Evolutionary conservation across 2,797 vertebrate genomes (phyloP), one percentile per base, ranked within the genome.

Genomic region (Rhinella marina): DNA sequence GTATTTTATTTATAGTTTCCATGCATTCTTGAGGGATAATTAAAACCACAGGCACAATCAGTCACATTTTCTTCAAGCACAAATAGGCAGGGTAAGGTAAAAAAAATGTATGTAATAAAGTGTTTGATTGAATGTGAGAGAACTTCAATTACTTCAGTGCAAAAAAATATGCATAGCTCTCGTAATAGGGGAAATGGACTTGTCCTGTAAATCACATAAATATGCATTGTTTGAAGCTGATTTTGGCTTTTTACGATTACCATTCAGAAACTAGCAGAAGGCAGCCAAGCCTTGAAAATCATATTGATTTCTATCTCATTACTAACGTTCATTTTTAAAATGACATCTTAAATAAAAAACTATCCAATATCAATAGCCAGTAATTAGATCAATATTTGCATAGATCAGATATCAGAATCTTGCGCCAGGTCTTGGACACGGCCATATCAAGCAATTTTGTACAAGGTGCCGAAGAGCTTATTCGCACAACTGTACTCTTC

Each of bases 11-110:
- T 95, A 95, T 95, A 94, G 94, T 94, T 95, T 93, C 93, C 93
- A 93, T 95, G 93, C 93, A 91, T 92, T 95, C 93, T 94, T 91
- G 50, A 94, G 98, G 97, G 93, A 96, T 98, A 95, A 98, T 98
- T 95, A 98, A 98, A 96, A 99, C 96, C 95, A 97, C 97, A 91
- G 96, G 97, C 91, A 95, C 95, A 91, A 95, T 98, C 95, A 97
- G 96, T 90, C 96, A 99, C 93, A 96, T 98, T 95, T 96, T 99
- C 94, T 97, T 97, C 94, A 97, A 99, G 91, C 94, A 98, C 92
- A 99, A 97, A 93, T 98, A 97, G 84, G 97, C 98, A 94, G 97
- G 96, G 0, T 97, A 99, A 97, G 97, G 16, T 68, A 82, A 29
- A 23, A 7, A 57, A 64, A 48, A 19, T 64, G 17, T 82, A 84